Conservation (phyloP, 2,888 invertebrate genomes). For the Noctua fimbriata region DNA sequence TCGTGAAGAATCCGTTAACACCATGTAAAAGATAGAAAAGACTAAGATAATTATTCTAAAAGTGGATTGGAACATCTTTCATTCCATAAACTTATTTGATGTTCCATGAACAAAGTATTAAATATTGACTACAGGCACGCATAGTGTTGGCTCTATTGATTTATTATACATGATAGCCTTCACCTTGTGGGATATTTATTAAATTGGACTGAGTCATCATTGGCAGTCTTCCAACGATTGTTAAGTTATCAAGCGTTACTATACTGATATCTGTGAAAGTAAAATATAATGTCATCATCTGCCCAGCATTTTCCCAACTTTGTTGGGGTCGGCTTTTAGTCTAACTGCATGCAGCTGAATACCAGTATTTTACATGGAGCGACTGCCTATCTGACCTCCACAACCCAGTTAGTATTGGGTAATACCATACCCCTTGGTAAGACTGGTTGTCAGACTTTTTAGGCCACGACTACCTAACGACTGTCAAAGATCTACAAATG, state of each 20-base stretch:
- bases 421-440: too few relatives aligned
- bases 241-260: background rate
- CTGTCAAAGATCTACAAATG: too few relatives aligned
- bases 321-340: background rate
- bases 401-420: too few relatives aligned
- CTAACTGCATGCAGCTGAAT: background rate
- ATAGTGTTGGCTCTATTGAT: conserved; percentile 26
- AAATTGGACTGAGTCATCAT: conserved; percentile 12
- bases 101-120: conserved; percentile 26
- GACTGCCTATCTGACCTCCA: too few relatives aligned
- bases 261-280: background rate
- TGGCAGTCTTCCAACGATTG: background rate
- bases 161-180: conserved; percentile 6
- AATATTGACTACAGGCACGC: conserved; percentile 52
- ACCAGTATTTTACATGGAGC: too few relatives aligned
- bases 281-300: background rate
- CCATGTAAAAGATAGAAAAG: background rate
- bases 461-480: too few relatives aligned
- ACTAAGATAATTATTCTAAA: background rate
- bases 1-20: too few relatives aligned
- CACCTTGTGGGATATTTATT: background rate
- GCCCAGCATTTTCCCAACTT: background rate
- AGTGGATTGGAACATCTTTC: conserved; percentile 35
- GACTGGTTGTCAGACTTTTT: too few relatives aligned
- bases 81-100: conserved; percentile 29